Evolutionary conservation across 2,113 vertebrate species (phyloP).

Genomic region (Forbesichthys agassizii): DNA sequence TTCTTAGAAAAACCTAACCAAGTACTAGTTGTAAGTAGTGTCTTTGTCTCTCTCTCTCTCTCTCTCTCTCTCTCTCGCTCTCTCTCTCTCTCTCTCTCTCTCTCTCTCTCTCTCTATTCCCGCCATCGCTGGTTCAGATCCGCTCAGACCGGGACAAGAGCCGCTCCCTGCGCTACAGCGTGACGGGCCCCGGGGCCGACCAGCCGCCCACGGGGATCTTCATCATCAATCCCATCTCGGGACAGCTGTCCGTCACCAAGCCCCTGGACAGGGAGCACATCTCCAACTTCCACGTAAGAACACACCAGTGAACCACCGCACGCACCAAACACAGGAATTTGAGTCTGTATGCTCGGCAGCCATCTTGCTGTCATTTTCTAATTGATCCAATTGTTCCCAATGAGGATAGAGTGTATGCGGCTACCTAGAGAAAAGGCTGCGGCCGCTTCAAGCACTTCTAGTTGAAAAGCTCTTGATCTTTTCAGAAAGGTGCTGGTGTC

Average conservation of each 20-base stretch:
- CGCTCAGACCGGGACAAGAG: slow-evolving; percentile 94
- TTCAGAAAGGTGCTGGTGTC: not conserved
- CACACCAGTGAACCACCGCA: no score
- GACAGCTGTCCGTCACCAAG: slow-evolving; percentile 94
- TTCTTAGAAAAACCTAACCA: no score
- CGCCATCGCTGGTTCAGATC: slow-evolving; percentile 74
- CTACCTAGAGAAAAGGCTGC: not conserved
- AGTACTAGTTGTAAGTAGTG: not conserved
- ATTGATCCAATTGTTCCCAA: not conserved
- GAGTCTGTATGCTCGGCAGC: slow-evolving; percentile 9
- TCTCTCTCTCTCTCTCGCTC: not conserved
- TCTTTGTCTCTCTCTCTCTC: no score
- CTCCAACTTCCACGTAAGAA: slow-evolving; percentile 92
- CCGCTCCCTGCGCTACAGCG: slow-evolving; percentile 90
- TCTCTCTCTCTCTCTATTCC: slow-evolving; percentile 4
- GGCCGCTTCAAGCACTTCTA: not conserved
- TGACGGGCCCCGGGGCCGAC: slow-evolving; percentile 95
- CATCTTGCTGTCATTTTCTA: not conserved
- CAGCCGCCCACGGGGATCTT: slow-evolving; percentile 95
- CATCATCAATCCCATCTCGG: slow-evolving; percentile 95
- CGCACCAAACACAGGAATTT: not conserved
- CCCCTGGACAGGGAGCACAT: slow-evolving; percentile 95
- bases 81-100: not conserved
- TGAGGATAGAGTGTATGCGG: not conserved
- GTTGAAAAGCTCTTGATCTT: not conserved